Percentiles rank a stretch among this genome's conserved stretches.
phyloP scores from a whole-genome alignment of 2,888 invertebrate genomes.

The Mamestra brassicae region DNA sequence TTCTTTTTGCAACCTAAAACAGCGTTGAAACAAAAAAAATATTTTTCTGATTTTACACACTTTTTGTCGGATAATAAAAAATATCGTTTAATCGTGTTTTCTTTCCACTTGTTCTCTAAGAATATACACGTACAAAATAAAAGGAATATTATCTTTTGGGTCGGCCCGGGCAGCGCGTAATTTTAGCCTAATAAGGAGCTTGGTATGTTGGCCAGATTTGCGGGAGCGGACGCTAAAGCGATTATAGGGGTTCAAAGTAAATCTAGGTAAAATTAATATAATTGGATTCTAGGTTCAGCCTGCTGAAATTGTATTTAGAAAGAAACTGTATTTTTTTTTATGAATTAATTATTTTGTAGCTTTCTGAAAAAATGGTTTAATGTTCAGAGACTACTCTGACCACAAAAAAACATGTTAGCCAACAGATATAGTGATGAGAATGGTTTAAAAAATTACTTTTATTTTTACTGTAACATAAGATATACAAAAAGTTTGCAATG shows the following conservation, averaged over 20 bases:
- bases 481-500: too few species aligned
- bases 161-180: slow-evolving; percentile 31
- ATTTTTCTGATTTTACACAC: too few species aligned
- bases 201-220: slow-evolving; percentile 13
- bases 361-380: too few species aligned
- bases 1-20: too few species aligned
- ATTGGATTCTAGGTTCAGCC: background rate
- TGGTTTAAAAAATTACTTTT: too few species aligned
- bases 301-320: background rate
- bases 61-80: slow-evolving; percentile 13
- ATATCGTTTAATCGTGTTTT: slow-evolving; percentile 29
- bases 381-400: too few species aligned
- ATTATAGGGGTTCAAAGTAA: slow-evolving; percentile 3
- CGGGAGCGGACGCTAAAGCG: slow-evolving; percentile 5
- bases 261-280: background rate
- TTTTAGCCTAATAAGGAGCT: slow-evolving; percentile 16
- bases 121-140: slow-evolving; percentile 36
- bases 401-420: too few species aligned
- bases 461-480: too few species aligned
- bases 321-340: background rate
- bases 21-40: too few species aligned
- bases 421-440: too few species aligned
- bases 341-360: too few species aligned
- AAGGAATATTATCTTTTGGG: slow-evolving; percentile 33
- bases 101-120: slow-evolving; percentile 24